Evolutionary conservation across 2,113 vertebrate genomes (phyloP).

Genomic region (Synchiropus splendidus): DNA sequence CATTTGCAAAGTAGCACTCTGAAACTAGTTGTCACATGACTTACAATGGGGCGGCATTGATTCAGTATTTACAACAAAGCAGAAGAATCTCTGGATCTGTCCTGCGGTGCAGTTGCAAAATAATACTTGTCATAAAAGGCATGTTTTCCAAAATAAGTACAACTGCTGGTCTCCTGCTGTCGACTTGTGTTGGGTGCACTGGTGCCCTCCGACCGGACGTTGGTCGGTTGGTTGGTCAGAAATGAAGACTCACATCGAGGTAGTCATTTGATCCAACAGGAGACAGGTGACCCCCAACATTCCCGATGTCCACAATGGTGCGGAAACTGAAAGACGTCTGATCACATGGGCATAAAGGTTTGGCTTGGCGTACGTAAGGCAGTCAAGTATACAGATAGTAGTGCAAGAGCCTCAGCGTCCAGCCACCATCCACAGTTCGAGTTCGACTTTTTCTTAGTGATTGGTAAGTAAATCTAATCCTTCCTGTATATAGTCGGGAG

Average conservation of each 20-base stretch:
- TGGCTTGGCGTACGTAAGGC: conserved; percentile 39
- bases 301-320: no score
- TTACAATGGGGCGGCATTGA: conserved; percentile 45
- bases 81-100: conserved; percentile 21
- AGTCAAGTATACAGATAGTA: conserved; percentile 28
- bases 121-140: conserved; percentile 34
- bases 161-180: conserved; percentile 32
- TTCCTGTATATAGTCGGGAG: no score
- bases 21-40: conserved; percentile 35
- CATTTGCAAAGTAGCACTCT: conserved; percentile 43
- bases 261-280: conserved; percentile 35
- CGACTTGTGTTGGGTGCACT: conserved; percentile 19
- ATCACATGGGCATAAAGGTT: conserved; percentile 29
- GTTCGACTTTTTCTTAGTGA: no score
- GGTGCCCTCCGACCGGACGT: conserved; percentile 31
- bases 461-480: no score
- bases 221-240: conserved; percentile 31
- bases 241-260: conserved; percentile 42
- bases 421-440: no score
- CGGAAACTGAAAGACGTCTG: background rate
- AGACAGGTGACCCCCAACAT: conserved; percentile 17
- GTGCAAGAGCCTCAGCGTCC: no score
- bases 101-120: conserved; percentile 23
- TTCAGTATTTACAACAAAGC: conserved; percentile 47
- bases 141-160: conserved; percentile 17